Conservation (phyloP, 2,113 vertebrate genomes). For the Gymnorhina tibicen region DNA sequence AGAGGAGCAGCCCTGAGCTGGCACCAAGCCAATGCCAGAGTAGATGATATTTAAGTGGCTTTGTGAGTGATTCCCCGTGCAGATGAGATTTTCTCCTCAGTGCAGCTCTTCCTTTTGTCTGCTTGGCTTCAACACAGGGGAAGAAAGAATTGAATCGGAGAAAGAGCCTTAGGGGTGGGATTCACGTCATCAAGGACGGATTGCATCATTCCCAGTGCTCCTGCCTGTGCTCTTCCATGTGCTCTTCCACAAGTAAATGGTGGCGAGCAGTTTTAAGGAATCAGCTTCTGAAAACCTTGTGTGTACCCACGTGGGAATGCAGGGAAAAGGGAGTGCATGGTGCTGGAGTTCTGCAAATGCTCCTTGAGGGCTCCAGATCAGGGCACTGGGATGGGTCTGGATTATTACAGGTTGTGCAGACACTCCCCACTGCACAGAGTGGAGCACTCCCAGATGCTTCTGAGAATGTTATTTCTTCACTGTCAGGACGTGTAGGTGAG, state of each 20-base stretch:
- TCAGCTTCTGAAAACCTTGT: background rate
- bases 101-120: background rate
- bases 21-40: background rate
- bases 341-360: background rate
- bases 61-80: background rate
- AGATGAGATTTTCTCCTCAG: background rate
- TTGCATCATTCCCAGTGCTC: background rate
- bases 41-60: background rate
- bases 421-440: background rate
- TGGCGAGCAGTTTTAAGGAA: background rate
- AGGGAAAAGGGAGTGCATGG: background rate
- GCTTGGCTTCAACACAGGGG: background rate
- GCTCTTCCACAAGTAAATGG: background rate
- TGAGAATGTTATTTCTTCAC: background rate
- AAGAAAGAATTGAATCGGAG: background rate
- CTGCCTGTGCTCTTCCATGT: background rate
- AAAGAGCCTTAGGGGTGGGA: background rate
- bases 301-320: accelerated
- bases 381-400: background rate
- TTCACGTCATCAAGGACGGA: background rate
- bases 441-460: background rate
- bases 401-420: background rate
- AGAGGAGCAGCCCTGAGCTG: background rate
- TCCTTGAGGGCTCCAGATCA: background rate
- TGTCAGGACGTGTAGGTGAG: background rate